A percentile compares a stretch with the other conserved stretches of the same genome.
These are phyloP conservation scores for Ptychobarbus kaznakovi DNA, from an alignment of 2,797 vertebrate species.

Conservation along the genomic window DNA sequence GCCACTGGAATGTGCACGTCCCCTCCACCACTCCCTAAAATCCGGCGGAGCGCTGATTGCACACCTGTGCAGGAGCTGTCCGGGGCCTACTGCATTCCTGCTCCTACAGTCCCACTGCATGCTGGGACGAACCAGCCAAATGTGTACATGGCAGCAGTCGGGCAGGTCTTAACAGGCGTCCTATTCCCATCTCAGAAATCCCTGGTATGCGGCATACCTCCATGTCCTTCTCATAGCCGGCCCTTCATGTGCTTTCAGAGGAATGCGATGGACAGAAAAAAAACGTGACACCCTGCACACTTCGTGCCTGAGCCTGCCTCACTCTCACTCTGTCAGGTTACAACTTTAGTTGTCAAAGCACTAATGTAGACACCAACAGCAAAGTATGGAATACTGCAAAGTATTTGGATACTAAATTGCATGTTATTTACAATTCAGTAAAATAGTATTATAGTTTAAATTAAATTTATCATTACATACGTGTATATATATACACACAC, in stretches of 20 bases:
- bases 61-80: slow-evolving; percentile 35
- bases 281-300: slow-evolving; percentile 6
- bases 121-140: slow-evolving; percentile 50
- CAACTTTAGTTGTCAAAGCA: slow-evolving; percentile 29
- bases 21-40: slow-evolving; percentile 17
- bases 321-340: slow-evolving; percentile 44
- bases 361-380: neutral
- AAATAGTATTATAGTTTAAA: neutral
- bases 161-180: slow-evolving; percentile 60
- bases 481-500: too few relatives aligned
- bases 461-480: neutral
- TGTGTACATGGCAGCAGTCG: slow-evolving; percentile 36
- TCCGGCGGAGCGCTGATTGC: neutral
- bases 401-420: neutral
- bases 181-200: slow-evolving; percentile 57
- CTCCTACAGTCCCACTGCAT: slow-evolving; percentile 3
- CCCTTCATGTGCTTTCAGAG: neutral
- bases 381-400: neutral
- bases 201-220: slow-evolving; percentile 55
- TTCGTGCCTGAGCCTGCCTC: slow-evolving; percentile 55
- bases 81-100: slow-evolving; percentile 56
- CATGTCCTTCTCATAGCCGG: slow-evolving; percentile 31
- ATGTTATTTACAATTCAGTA: neutral
- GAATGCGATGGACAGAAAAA: slow-evolving; percentile 39
- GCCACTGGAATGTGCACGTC: slow-evolving; percentile 31